phyloP scores from a whole-genome alignment of 1,140 invertebrate species.

The Grapholita molesta region DNA sequence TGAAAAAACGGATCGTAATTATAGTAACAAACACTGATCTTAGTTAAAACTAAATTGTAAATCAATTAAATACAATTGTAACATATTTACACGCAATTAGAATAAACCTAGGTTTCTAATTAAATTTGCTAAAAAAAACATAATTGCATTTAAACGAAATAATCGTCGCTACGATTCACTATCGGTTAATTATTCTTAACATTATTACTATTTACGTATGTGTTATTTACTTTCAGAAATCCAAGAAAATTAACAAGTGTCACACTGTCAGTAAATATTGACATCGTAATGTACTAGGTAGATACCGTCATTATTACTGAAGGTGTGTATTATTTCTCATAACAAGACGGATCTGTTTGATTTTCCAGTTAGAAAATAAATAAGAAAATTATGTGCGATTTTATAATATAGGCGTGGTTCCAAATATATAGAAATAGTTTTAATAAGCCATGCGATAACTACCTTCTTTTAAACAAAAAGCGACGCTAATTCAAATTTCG shows the following conservation, averaged over 20 bases:
- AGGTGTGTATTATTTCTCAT: constrained; percentile 33
- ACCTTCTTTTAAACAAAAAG: constrained; percentile 53
- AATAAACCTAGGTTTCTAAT: constrained; percentile 59
- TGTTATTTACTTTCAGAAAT: constrained; percentile 58
- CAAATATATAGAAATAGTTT: constrained; percentile 39
- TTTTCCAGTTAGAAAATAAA: constrained; percentile 28
- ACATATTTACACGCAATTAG: constrained; percentile 70
- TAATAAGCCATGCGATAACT: constrained; percentile 66
- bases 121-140: constrained; percentile 73
- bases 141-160: constrained; percentile 66
- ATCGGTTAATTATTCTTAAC: constrained; percentile 68
- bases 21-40: constrained; percentile 37
- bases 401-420: constrained; percentile 21
- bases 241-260: constrained; percentile 38
- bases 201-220: constrained; percentile 72
- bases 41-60: constrained; percentile 41
- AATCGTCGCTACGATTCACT: constrained; percentile 60
- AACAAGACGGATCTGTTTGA: constrained; percentile 68
- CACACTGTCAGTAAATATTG: background rate
- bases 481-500: constrained; percentile 60
- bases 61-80: constrained; percentile 59
- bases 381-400: constrained; percentile 20
- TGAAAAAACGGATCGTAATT: constrained; percentile 37
- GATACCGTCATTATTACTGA: background rate
- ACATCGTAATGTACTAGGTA: background rate